phyloP scores from a whole-genome alignment of 2,113 vertebrate species.

The Caloenas nicobarica region DNA sequence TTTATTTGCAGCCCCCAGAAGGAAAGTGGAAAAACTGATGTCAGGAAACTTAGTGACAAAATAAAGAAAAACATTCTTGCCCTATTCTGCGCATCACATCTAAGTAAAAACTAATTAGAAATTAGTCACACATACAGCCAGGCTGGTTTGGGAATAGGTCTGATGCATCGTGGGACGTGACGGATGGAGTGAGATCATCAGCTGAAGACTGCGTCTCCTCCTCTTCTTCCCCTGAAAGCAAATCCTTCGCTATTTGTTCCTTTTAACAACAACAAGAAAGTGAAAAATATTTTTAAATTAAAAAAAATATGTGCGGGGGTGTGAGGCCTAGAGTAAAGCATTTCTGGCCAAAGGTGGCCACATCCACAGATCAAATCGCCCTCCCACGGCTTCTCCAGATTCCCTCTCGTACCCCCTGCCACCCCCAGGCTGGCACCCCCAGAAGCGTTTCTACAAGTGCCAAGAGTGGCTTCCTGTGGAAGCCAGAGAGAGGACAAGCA shows the following conservation, averaged over 20 bases:
- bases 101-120: neutral
- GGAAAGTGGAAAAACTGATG: neutral
- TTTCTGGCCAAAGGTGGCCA: neutral
- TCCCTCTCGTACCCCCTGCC: neutral
- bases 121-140: conserved; percentile 66
- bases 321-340: conserved; percentile 30
- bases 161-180: conserved; percentile 85
- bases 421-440: neutral
- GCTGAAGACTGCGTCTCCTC: conserved; percentile 84
- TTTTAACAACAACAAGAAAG: conserved; percentile 74
- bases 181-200: conserved; percentile 86
- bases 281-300: conserved; percentile 34
- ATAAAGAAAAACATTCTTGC: neutral
- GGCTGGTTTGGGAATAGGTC: conserved; percentile 82
- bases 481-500: neutral
- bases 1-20: neutral
- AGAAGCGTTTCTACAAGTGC: neutral
- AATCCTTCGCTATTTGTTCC: conserved; percentile 88
- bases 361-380: neutral
- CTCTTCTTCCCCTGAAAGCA: conserved; percentile 87
- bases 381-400: neutral
- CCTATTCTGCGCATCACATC: neutral
- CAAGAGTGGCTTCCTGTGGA: neutral
- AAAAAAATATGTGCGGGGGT: neutral
- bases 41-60: neutral